Evolutionary conservation across 92 coral and sea anemone genomes (phyloP), one percentile per base, ranked within the genome.

Genomic region (Muricea muricata): DNA sequence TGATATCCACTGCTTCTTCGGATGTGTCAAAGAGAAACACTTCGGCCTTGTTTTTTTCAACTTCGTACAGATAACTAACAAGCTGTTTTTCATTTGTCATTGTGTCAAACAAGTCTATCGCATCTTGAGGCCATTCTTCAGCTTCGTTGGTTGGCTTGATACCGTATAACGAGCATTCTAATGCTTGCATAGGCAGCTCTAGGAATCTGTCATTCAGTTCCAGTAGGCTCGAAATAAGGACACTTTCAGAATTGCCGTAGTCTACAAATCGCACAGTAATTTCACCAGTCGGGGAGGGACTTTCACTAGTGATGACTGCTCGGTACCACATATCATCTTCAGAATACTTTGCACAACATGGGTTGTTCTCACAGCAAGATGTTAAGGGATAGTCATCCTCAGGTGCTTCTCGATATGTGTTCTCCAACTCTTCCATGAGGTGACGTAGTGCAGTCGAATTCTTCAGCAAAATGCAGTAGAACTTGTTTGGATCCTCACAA

Each of bases 271-370:
- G 85, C 13, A 96, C 99, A 28, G 92, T 96, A 28, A 96, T 86
- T 50, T 78, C 80, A 15, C 99, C 99, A 14, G 98, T 88, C 33
- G 94, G 92, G n/a, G 91, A 88, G 1, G 93, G 88, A 42, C 96
- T 88, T 26, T 91, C 97, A 57, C 94, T 91, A 17, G 97, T 96
- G 20, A 96, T 96, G 11, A 96, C 61, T 30, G 91, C 97, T 72
- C 99, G 84, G 77, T 96, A 96, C 98, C 98, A 96, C 17, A 93
- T 69, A 6, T 82, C 92, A 60, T 96, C 99, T 5, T 94, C 99
- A 31, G 94, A 79, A 80, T 92, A 96, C 80, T 88, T 91, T 18
- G 99, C 98, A 89, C 99, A 96, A 67, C 99, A 96, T 1, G 98
- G 97, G 60, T 90, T 88, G 5, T 95, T 93, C 18, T 85, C 87